Percentiles rank a stretch among this genome's conserved stretches.
These are phyloP conservation scores for Nymphalis urticae DNA, from an alignment of 2,888 invertebrate genomes.

Conservation along the genomic window DNA sequence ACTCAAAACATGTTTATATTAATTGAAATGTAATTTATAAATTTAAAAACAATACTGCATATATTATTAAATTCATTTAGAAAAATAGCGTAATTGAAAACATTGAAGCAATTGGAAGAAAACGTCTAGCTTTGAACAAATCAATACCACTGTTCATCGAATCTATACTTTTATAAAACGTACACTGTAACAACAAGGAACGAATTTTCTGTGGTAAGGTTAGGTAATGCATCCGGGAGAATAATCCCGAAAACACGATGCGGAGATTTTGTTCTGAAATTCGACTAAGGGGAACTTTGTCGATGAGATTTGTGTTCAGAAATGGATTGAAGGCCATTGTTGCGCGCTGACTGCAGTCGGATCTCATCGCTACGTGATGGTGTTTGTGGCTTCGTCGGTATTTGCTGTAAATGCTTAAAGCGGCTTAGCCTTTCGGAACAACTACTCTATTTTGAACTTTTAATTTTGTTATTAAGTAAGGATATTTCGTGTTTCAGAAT, in stretches of 20 bases:
- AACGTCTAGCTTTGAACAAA: background rate
- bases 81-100: background rate
- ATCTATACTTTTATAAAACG: slow-evolving; percentile 11
- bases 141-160: background rate
- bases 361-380: slow-evolving; percentile 41
- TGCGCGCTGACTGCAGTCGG: slow-evolving; percentile 54
- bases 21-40: too few relatives aligned
- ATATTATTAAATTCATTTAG: background rate
- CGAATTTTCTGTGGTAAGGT: slow-evolving; percentile 32
- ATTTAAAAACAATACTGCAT: too few relatives aligned
- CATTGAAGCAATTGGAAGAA: background rate
- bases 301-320: slow-evolving; percentile 67
- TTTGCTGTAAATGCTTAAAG: slow-evolving; percentile 15
- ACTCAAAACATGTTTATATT: too few relatives aligned
- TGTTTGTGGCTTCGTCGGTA: slow-evolving; percentile 27
- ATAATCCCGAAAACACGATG: slow-evolving; percentile 65
- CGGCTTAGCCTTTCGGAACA: slow-evolving; percentile 13
- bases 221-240: slow-evolving; percentile 42
- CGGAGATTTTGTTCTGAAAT: slow-evolving; percentile 59
- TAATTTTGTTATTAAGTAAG: too few relatives aligned
- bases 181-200: slow-evolving; percentile 19
- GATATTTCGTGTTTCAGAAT: too few relatives aligned
- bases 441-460: slow-evolving; percentile 7
- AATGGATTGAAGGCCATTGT: slow-evolving; percentile 71
- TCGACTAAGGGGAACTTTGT: slow-evolving; percentile 58